Evolutionary conservation across 2,797 vertebrate genomes (phyloP).

Genomic region (Gallinago stenura): DNA sequence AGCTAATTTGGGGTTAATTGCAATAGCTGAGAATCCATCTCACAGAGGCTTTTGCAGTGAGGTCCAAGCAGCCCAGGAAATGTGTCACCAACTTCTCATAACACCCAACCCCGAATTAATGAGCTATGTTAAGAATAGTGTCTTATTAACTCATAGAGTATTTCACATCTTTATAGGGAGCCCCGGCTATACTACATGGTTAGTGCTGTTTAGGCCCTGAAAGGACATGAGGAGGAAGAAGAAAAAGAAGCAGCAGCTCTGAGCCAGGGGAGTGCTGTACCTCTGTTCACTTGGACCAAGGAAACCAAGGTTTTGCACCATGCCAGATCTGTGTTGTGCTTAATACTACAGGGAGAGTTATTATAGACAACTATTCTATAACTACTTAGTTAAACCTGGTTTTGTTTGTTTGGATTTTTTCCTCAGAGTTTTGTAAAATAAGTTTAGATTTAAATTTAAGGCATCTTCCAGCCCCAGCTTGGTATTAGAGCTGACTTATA

Average conservation of each 20-base stretch:
- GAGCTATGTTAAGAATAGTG: not conserved
- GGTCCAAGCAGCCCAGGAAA: not conserved
- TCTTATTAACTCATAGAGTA: not conserved
- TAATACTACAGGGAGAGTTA: not conserved
- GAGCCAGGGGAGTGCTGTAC: not conserved
- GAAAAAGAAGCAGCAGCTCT: not conserved
- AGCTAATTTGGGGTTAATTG: not conserved
- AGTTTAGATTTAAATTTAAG: not conserved
- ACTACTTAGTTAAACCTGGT: too few species aligned
- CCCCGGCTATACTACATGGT: not conserved
- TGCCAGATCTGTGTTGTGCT: not conserved
- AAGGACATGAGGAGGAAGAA: not conserved
- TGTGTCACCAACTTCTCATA: not conserved
- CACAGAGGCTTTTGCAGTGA: not conserved
- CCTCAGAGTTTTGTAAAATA: not conserved
- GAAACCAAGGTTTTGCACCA: not conserved
- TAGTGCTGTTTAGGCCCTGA: not conserved
- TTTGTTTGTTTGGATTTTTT: too few species aligned
- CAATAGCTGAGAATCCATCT: not conserved
- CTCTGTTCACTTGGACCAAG: not conserved
- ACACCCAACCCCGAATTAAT: not conserved
- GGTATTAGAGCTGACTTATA: not conserved
- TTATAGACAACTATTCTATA: not conserved
- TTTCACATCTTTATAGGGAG: not conserved
- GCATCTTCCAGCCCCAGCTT: not conserved